A percentile compares a stretch with the other conserved stretches of the same genome.
phyloP scores from a whole-genome alignment of 2,888 invertebrate species.

The Clitarchus hookeri region DNA sequence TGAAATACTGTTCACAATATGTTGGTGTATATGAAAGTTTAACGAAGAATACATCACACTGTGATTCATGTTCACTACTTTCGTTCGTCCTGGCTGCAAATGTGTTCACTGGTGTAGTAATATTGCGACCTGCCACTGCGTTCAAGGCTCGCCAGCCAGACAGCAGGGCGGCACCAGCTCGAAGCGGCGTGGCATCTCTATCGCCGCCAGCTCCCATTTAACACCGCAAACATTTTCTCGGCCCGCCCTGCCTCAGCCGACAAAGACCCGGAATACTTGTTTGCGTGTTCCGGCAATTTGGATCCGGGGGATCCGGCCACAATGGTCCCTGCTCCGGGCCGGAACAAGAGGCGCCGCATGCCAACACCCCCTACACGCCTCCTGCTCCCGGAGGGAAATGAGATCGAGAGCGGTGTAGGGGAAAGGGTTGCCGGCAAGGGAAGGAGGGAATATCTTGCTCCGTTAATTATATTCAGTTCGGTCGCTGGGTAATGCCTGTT shows the following conservation, averaged over 20 bases:
- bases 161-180: no score
- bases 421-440: background rate
- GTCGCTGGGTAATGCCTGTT: background rate
- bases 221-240: constrained; percentile 10
- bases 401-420: background rate
- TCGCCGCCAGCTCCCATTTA: background rate
- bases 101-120: no score
- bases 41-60: no score
- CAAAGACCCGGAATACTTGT: constrained; percentile 10
- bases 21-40: no score
- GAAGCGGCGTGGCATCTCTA: background rate
- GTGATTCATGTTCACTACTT: no score
- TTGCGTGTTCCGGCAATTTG: constrained; percentile 14
- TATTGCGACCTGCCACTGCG: no score
- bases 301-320: background rate
- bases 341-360: constrained; percentile 4
- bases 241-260: background rate
- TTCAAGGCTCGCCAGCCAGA: no score
- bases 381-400: background rate
- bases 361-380: background rate
- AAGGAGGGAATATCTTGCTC: background rate
- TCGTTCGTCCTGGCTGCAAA: no score
- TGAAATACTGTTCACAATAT: no score
- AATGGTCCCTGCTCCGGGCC: background rate
- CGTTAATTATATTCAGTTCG: constrained; percentile 10